These are phyloP conservation scores for Mnemiopsis leidyi DNA, from an alignment of 37 sponge, comb jelly and placozoan species.

Conservation along the genomic window DNA sequence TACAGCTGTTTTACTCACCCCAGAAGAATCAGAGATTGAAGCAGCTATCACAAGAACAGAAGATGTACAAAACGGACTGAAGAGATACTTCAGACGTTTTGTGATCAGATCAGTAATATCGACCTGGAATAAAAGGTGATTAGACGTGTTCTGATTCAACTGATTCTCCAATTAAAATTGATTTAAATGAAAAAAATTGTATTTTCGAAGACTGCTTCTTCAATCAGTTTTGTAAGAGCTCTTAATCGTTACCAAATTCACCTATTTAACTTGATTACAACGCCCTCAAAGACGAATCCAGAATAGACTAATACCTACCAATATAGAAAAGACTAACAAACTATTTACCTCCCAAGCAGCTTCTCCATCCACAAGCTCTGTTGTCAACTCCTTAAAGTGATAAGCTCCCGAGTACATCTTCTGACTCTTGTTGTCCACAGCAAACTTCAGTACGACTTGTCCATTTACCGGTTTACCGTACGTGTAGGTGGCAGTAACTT, in stretches of 20 bases:
- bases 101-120: neutral
- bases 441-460: conserved; percentile 22
- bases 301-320: too few relatives aligned
- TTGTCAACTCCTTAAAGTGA: neutral
- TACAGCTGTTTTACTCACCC: conserved; percentile 19
- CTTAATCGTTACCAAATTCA: too few relatives aligned
- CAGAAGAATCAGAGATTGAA: neutral
- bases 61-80: conserved; percentile 17
- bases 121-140: neutral
- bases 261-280: too few relatives aligned
- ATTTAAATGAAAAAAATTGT: neutral
- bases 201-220: neutral
- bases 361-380: neutral
- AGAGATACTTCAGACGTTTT: conserved; percentile 12
- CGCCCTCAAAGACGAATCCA: too few relatives aligned
- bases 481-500: conserved; percentile 22
- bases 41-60: neutral
- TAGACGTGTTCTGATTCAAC: too few relatives aligned
- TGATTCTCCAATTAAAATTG: neutral
- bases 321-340: neutral
- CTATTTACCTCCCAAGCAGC: conserved; percentile 26
- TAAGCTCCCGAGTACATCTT: neutral
- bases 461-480: conserved; percentile 54
- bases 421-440: conserved; percentile 26
- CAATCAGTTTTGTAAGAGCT: too few relatives aligned